phyloP scores from a whole-genome alignment of 2,113 vertebrate genomes.

The Albula goreensis region DNA sequence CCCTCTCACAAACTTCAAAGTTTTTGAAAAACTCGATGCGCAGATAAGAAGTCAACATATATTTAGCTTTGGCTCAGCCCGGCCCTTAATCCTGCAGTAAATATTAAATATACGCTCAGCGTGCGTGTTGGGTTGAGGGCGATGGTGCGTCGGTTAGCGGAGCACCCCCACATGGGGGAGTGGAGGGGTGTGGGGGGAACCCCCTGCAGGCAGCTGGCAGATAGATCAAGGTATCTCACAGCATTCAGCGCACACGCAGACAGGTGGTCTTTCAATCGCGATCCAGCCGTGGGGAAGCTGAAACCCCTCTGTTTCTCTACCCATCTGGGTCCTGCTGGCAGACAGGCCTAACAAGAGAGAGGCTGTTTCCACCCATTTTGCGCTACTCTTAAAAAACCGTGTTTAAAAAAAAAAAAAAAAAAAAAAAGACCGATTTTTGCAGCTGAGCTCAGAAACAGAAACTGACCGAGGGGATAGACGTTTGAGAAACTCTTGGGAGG shows the following conservation, averaged over 20 bases:
- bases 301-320: not conserved
- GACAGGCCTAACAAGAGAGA: not conserved
- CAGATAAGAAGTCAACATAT: not conserved
- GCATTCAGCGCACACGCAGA: not conserved
- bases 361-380: not conserved
- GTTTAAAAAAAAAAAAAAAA: not conserved
- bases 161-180: not conserved
- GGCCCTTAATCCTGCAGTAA: not conserved
- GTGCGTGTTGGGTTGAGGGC: not conserved
- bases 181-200: not conserved
- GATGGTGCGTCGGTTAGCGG: not conserved
- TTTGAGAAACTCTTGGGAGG: too few species aligned
- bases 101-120: not conserved
- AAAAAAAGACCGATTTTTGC: not conserved
- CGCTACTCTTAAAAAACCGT: not conserved
- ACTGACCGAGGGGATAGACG: not conserved
- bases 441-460: not conserved
- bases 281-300: not conserved
- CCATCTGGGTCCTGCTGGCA: conserved; percentile 1
- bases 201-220: conserved; percentile 6
- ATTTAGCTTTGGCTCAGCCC: not conserved
- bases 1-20: not conserved
- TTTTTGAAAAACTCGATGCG: not conserved
- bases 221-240: not conserved
- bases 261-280: conserved; percentile 17